Base-by-base conservation (phyloP, 2,888 invertebrate species). In the Leucophenga montana region DNA sequence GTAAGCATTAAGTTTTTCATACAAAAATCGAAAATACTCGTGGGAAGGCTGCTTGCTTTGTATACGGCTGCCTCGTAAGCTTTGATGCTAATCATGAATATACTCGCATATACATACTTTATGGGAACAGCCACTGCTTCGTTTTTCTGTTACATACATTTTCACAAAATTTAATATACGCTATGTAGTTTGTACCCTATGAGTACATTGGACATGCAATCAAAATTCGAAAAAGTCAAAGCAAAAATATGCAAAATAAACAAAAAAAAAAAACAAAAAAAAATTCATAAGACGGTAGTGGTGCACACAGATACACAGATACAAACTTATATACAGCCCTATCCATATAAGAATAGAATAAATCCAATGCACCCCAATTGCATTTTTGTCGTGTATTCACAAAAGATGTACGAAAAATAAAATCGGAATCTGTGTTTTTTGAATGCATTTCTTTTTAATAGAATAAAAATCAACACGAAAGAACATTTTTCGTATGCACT, bases 161-260 rank as follows among this genome's bases (percentile, higher is more conserved):
- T 3, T 27, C 27, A 27, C 2, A 27, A 27, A 27, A 27, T 27
- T 2, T 4, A n/a, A 27, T 27, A 27, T 27, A 27, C 2, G 27
- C 4, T 3, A 27, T 27, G 2, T 27, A 27, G 27, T 27, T 3
- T 4, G 2, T 4, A 27, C 27, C 27, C 27, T 27, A 5, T 39
- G 39, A 48, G 66, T 69, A 66, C 74, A 78, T 73, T 72, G 77
- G 84, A 80, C 79, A 78, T 80, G 84, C 84, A 82, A 82, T 82
- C 84, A 84, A 82, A 82, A 82, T 84, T 78, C 39, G 77, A 82
- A 84, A 84, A 84, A 84, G 78, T 77, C 82, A 77, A 82, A 79
- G 80, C 78, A 82, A 82, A 82, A 84, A 84, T 83, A 75, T 73
- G 68, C 71, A 73, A 72, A 80, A 73, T 22, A 64, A 11, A n/a